These are phyloP conservation scores for Heliothis virescens DNA, from an alignment of 1,140 invertebrate species.

Conservation along the genomic window DNA sequence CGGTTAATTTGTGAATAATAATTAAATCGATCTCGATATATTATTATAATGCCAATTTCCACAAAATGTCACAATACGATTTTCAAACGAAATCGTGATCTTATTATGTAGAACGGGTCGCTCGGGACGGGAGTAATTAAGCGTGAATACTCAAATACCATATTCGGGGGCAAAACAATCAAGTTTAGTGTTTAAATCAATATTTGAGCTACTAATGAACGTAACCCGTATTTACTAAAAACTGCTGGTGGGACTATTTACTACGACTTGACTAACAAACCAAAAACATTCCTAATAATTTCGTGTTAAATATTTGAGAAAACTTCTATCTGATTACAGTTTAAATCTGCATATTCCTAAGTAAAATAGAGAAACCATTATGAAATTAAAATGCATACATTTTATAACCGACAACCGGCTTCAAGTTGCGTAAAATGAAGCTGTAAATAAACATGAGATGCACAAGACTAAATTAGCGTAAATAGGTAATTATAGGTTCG, in stretches of 20 bases:
- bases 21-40: background rate
- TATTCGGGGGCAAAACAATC: conserved; percentile 35
- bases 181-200: conserved; percentile 26
- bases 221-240: conserved; percentile 12
- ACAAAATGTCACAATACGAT: background rate
- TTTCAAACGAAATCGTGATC: background rate
- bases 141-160: conserved; percentile 35
- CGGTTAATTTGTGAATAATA: too few relatives aligned
- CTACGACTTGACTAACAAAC: background rate
- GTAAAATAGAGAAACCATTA: background rate
- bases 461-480: conserved; percentile 49
- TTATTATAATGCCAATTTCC: background rate
- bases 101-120: background rate
- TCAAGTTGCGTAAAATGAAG: conserved; percentile 15
- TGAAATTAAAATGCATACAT: conserved; percentile 16
- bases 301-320: background rate
- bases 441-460: conserved; percentile 45
- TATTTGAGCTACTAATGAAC: conserved; percentile 31
- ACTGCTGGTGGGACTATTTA: background rate
- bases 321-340: background rate
- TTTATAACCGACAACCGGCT: conserved; percentile 20
- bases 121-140: conserved; percentile 3
- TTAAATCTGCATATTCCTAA: background rate
- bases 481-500: conserved; percentile 47
- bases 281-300: background rate